Conservation (phyloP, 2,888 invertebrate species). For the Atethmia centrago region DNA sequence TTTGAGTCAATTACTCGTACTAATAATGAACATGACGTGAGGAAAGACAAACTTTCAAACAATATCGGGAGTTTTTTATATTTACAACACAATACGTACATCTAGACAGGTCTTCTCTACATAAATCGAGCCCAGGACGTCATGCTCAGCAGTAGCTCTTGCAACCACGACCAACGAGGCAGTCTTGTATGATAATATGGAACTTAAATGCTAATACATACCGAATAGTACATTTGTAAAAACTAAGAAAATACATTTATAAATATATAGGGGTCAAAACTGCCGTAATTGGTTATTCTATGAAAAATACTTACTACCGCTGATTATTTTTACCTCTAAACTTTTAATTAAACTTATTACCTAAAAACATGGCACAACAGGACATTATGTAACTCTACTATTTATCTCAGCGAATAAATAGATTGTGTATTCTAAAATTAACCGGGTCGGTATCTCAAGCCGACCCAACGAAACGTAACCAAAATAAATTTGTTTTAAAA, state of each 20-base stretch:
- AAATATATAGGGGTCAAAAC: neutral
- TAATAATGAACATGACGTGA: neutral
- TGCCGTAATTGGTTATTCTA: too few species aligned
- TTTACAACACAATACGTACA: neutral
- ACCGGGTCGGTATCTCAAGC: constrained; percentile 23
- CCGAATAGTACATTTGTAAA: neutral
- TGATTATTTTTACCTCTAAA: neutral
- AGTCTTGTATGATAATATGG: too few species aligned
- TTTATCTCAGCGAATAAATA: constrained; percentile 21
- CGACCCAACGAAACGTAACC: constrained; percentile 19
- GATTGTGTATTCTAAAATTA: constrained; percentile 25
- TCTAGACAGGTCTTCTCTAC: neutral
- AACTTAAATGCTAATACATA: too few species aligned
- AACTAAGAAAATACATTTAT: neutral
- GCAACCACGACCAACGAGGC: too few species aligned
- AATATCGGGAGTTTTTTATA: too few species aligned
- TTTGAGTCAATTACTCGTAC: constrained; percentile 21
- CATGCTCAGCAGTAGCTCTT: too few species aligned
- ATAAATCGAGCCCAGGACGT: neutral
- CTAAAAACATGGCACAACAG: neutral
- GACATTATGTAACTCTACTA: constrained; percentile 18
- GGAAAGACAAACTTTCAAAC: neutral
- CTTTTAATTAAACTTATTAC: neutral
- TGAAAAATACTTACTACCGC: neutral
- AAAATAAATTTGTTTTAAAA: constrained; percentile 53